Percentiles rank a stretch among this genome's conserved stretches.
Evolutionary conservation across 2,888 invertebrate genomes (phyloP).

Genomic region (Clanis bilineata): DNA sequence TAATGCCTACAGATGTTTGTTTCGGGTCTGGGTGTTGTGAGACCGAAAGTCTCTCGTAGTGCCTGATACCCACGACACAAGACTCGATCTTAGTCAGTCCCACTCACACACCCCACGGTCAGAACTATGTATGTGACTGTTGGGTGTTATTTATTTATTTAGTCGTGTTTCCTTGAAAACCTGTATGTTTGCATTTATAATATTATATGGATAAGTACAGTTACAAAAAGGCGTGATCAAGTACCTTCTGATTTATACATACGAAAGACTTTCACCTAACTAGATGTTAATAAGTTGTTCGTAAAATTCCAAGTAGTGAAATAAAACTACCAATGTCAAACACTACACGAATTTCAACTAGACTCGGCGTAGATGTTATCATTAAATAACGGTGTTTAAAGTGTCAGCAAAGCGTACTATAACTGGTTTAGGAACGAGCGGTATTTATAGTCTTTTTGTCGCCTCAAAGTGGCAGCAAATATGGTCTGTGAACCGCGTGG

Average conservation of each 20-base stretch:
- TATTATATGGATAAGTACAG: not conserved
- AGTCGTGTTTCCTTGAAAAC: too few species aligned
- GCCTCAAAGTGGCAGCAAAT: too few species aligned
- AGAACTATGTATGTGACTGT: too few species aligned
- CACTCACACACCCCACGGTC: too few species aligned
- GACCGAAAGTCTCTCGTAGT: too few species aligned
- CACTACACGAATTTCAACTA: not conserved
- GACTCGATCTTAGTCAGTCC: too few species aligned
- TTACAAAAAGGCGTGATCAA: not conserved
- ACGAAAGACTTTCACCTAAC: not conserved
- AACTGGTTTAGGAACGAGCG: constrained; percentile 1
- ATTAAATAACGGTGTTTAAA: not conserved
- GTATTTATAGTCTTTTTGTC: not conserved
- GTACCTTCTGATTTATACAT: not conserved
- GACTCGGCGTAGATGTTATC: not conserved
- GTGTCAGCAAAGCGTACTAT: not conserved
- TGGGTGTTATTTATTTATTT: too few species aligned
- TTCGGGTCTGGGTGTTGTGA: too few species aligned
- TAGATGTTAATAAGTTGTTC: not conserved
- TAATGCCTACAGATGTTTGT: too few species aligned
- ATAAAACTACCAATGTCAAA: not conserved
- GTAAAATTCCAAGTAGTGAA: not conserved
- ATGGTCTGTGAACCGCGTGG: too few species aligned
- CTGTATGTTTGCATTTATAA: too few species aligned
- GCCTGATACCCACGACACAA: too few species aligned